phyloP scores from a whole-genome alignment of 2,113 vertebrate genomes.

The Argyrosomus japonicus region DNA sequence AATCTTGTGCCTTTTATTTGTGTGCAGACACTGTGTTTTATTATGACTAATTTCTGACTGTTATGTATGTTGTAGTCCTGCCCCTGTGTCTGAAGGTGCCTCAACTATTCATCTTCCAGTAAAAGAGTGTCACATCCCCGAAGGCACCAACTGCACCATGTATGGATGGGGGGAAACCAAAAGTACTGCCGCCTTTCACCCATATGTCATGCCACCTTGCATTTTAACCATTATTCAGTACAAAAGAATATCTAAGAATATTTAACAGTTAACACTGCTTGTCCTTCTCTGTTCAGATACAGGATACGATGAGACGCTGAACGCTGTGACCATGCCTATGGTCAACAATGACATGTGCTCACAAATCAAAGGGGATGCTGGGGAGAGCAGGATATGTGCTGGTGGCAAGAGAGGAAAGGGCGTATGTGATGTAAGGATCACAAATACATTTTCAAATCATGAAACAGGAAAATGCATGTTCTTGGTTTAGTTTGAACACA shows the following conservation, averaged over 20 bases:
- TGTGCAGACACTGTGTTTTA: neutral
- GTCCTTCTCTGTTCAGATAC: slow-evolving; percentile 80
- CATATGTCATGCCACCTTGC: neutral
- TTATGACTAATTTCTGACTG: slow-evolving; percentile 41
- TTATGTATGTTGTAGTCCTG: slow-evolving; percentile 83
- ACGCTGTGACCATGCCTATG: slow-evolving; percentile 89
- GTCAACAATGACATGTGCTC: slow-evolving; percentile 92
- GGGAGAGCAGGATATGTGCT: slow-evolving; percentile 93
- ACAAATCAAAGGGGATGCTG: slow-evolving; percentile 90
- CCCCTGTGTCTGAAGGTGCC: slow-evolving; percentile 90
- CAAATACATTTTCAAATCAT: neutral
- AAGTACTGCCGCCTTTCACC: slow-evolving; percentile 84
- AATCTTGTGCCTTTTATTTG: neutral
- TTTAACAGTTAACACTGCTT: neutral
- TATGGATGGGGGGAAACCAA: slow-evolving; percentile 99
- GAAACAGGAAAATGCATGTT: neutral
- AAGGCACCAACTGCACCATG: slow-evolving; percentile 93
- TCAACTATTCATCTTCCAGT: slow-evolving; percentile 92
- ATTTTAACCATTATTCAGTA: neutral
- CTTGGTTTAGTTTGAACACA: neutral
- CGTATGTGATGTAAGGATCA: slow-evolving; percentile 92
- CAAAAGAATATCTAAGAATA: neutral
- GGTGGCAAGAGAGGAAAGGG: slow-evolving; percentile 90
- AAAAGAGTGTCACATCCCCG: slow-evolving; percentile 92
- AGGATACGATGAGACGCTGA: slow-evolving; percentile 88